Conservation (phyloP, 1,140 invertebrate species). For the Drosophila yakuba region DNA sequence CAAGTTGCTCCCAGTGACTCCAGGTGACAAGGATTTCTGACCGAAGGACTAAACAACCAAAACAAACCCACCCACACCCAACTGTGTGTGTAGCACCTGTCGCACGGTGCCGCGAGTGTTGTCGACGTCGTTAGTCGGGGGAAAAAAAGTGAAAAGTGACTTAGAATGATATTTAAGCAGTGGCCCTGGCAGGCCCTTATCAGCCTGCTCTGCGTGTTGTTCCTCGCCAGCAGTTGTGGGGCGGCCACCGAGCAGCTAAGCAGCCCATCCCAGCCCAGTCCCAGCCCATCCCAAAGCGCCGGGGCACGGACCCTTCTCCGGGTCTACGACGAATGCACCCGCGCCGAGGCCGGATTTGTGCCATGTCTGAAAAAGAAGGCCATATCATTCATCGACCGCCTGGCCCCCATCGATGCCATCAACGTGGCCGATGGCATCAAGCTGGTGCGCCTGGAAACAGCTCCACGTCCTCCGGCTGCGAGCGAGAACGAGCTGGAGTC, state of each 20-base stretch:
- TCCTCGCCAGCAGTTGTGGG: slow-evolving; percentile 50
- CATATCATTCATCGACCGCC: slow-evolving; percentile 90
- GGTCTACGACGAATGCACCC: slow-evolving; percentile 88
- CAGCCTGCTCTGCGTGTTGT: slow-evolving; percentile 50
- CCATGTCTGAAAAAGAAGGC: slow-evolving; percentile 93
- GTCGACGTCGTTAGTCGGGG: slow-evolving; percentile 13
- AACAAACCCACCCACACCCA: not conserved
- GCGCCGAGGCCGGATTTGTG: slow-evolving; percentile 87
- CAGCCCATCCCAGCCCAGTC: slow-evolving; percentile 31
- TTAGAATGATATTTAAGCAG: slow-evolving; percentile 57
- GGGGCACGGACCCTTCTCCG: slow-evolving; percentile 86
- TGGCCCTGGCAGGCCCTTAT: slow-evolving; percentile 33
- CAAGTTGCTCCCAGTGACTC: slow-evolving; percentile 46
- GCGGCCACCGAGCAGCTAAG: slow-evolving; percentile 72
- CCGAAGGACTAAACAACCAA: slow-evolving; percentile 44
- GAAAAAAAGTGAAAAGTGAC: slow-evolving; percentile 24
- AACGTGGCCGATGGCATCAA: slow-evolving; percentile 88
- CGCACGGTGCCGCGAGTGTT: slow-evolving; percentile 37
- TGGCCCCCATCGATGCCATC: slow-evolving; percentile 89
- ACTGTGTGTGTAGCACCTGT: slow-evolving; percentile 36
- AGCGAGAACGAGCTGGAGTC: slow-evolving; percentile 89
- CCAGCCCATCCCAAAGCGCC: slow-evolving; percentile 63
- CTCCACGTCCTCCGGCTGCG: slow-evolving; percentile 58
- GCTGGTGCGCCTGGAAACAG: slow-evolving; percentile 87
- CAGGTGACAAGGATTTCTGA: not conserved